Base-by-base conservation (phyloP, 2,888 invertebrate species). In the Pilophorus perplexus region DNA sequence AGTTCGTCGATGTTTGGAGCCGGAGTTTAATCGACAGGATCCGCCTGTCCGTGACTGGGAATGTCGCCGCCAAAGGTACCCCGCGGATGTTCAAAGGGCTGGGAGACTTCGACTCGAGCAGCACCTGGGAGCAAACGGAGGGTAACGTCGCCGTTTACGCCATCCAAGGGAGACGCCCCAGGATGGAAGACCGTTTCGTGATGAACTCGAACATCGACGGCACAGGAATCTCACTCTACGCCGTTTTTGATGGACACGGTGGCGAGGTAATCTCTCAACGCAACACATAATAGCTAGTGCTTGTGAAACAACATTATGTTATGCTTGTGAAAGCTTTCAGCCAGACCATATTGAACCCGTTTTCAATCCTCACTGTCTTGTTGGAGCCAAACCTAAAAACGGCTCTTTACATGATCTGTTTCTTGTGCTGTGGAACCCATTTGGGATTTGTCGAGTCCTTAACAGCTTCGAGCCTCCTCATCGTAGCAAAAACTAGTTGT, bases 121-220 rank as follows among this genome's bases (percentile, higher is more conserved):
- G 82, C 73, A 25, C 52, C 18, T 94, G 93, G 93, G 88, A 93
- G 74, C 79, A 88, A 68, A 84, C 85, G 74, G 85, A 87, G 54
- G 83, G 84, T 4, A 81, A 87, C 69, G 86, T 90, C 72, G 90
- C 92, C 25, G 93, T 88, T 44, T 95, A 89, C 78, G 94, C 95
- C 25, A 85, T 96, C 69, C 90, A 93, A 78, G 96, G 96, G 1
- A 83, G 93, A 71, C 81, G 95, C 74, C 86, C 89, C 70, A 88
- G 88, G 72, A 96, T 96, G 95, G 96, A 96, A 81, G 95, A 96
- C 78, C 83, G 94, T 75, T 95, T 92, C 77, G 90, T 92, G 65
- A 85, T 94, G 60, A 87, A 91, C 72, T 88, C 89, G 77, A 87
- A 93, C 75, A 86, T 93, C 62, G 88, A 89, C 76, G 85, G 87